Evolutionary conservation across 2,888 invertebrate species (phyloP).

Genomic region (Tryphoninae sp.): DNA sequence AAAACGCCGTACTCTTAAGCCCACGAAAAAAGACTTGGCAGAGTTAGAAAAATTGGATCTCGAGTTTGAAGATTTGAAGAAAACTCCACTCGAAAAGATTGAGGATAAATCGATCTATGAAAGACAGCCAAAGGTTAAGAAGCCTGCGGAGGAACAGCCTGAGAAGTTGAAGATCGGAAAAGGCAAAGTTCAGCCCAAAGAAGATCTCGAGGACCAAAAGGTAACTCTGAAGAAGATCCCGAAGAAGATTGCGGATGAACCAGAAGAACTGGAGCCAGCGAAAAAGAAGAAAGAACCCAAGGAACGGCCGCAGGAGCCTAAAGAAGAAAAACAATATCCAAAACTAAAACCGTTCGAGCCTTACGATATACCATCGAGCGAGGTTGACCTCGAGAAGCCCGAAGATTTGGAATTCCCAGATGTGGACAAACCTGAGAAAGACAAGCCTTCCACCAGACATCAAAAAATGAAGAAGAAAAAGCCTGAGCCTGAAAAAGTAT

Average conservation of each 20-base stretch:
- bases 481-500: conserved; percentile 69
- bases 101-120: conserved; percentile 78
- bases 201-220: conserved; percentile 75
- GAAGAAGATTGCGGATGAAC: conserved; percentile 78
- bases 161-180: conserved; percentile 82
- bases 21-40: conserved; percentile 78
- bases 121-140: conserved; percentile 80
- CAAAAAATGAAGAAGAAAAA: conserved; percentile 69
- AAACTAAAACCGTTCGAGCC: conserved; percentile 80
- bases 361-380: conserved; percentile 78
- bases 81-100: conserved; percentile 79
- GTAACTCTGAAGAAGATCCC: conserved; percentile 82
- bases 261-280: conserved; percentile 64
- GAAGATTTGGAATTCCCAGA: conserved; percentile 68
- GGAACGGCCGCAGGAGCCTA: conserved; percentile 71
- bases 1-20: conserved; percentile 80
- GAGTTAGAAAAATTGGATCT: conserved; percentile 81
- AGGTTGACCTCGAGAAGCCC: conserved; percentile 74
- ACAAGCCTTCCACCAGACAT: conserved; percentile 67
- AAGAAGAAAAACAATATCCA: conserved; percentile 79
- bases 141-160: conserved; percentile 81
- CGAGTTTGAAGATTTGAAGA: conserved; percentile 80
- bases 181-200: conserved; percentile 81
- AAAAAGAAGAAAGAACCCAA: conserved; percentile 76
- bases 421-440: conserved; percentile 46